Evolutionary conservation across 2,797 vertebrate genomes (phyloP), one percentile per base, ranked within the genome.

Genomic region (Nannoperca australis): DNA sequence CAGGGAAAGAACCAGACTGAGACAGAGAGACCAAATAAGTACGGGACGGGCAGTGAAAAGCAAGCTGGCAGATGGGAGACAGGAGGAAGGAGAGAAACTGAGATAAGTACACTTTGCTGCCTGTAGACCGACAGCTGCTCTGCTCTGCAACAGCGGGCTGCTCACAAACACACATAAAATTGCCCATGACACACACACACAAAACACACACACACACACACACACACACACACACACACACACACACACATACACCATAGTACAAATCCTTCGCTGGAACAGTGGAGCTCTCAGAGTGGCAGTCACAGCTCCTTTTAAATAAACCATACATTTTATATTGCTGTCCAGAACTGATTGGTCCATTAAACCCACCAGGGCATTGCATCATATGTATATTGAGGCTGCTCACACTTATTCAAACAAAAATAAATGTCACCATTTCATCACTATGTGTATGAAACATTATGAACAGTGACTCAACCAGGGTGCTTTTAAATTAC

Each of bases 241-340:
- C 8, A 50, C 59, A 69, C 36, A n/a, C 47, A n/a, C 47, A 10
- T 20, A n/a, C 51, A 34, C 47, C 30, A 45, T 58, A 32, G 11
- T 45, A 64, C 55, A 71, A 73, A 34, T 78, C 44, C 20, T 58
- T 17, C 30, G 27, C 47, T 54, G 76, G 62, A 78, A 84, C 76
- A 84, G 47, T 73, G 32, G 30, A 81, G 77, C 78, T 73, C 71
- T 70, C 65, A 74, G 36, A 69, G 51, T 58, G 64, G 76, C 64
- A 53, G 61, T 67, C 77, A 69, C 54, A 72, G 70, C 73, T 66
- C 38, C 66, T 65, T 70, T 90, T 86, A 92, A 92, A 88, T 61
- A 83, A 70, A 84, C 60, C 80, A 62, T 88, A 84, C 82, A 91
- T 79, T 47, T 90, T 76, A 74, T 84, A 81, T 56, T 70, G 70